These are phyloP conservation scores for Siphonodentalium dalli DNA, from an alignment of 2,888 invertebrate species.

Conservation along the genomic window DNA sequence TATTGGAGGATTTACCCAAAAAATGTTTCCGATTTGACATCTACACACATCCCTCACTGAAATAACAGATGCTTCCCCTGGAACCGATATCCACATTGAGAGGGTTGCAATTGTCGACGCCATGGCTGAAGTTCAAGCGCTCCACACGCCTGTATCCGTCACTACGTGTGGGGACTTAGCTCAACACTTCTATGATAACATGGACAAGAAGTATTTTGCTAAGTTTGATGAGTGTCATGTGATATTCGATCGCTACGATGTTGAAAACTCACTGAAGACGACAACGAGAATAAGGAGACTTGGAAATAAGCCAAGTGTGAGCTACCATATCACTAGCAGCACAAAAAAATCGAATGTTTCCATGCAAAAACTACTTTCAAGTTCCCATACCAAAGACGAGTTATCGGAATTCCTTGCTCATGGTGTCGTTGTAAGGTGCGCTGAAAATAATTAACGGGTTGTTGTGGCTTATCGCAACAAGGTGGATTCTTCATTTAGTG, in stretches of 20 bases:
- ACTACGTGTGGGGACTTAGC: conserved; percentile 4
- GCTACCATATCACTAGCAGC: conserved; percentile 6
- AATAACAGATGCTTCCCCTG: too few species aligned
- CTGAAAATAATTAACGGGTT: too few species aligned
- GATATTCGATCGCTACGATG: conserved; percentile 11
- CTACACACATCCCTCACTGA: too few species aligned
- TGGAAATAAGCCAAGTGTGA: neutral
- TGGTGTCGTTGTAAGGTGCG: neutral
- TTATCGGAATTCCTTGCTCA: conserved; percentile 1
- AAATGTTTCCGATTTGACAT: neutral
- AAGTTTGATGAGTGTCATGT: conserved; percentile 5
- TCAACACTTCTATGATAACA: neutral
- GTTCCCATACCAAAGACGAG: conserved; percentile 8
- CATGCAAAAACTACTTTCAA: conserved; percentile 4
- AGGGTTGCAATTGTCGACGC: conserved; percentile 4
- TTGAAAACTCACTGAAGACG: conserved; percentile 7
- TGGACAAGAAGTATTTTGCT: too few species aligned
- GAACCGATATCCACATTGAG: too few species aligned
- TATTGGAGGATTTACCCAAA: neutral
- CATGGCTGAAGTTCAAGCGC: conserved; percentile 7
- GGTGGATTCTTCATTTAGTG: too few species aligned
- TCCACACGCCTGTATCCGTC: conserved; percentile 1
- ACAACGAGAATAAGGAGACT: neutral
- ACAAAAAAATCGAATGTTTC: conserved; percentile 2
- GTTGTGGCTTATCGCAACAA: too few species aligned